A percentile compares a stretch with the other conserved stretches of the same genome.
phyloP scores from a whole-genome alignment of 1,140 invertebrate genomes.

The Scaptomyza graminum region DNA sequence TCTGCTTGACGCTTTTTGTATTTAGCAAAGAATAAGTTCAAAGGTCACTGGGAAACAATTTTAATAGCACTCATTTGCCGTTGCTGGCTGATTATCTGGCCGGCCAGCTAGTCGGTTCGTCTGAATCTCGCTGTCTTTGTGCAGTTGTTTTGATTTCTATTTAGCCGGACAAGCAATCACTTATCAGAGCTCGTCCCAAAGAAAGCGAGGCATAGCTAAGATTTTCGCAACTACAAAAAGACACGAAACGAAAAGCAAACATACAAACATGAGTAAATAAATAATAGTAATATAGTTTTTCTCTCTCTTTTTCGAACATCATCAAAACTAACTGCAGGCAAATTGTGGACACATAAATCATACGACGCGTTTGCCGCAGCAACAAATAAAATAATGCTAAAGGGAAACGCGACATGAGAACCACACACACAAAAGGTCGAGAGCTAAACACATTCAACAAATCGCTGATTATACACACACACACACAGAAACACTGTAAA shows the following conservation, averaged over 20 bases:
- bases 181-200: conserved; percentile 36
- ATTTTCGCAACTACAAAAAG: conserved; percentile 16
- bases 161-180: conserved; percentile 54
- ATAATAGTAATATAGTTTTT: conserved; percentile 36
- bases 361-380: conserved; percentile 38
- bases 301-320: conserved; percentile 21
- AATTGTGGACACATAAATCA: conserved; percentile 59
- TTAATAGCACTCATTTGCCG: conserved; percentile 37
- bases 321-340: conserved; percentile 58
- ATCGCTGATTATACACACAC: conserved; percentile 36
- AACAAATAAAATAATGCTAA: conserved; percentile 9
- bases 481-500: conserved; percentile 20
- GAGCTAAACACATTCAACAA: conserved; percentile 31
- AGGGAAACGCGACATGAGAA: not conserved
- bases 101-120: not conserved
- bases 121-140: conserved; percentile 13
- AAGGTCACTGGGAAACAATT: conserved; percentile 43
- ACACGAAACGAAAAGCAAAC: conserved; percentile 10
- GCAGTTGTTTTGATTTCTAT: conserved; percentile 66
- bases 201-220: conserved; percentile 19
- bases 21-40: conserved; percentile 45
- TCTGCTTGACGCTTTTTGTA: conserved; percentile 1
- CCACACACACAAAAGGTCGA: conserved; percentile 28
- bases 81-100: conserved; percentile 18
- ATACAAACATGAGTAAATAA: conserved; percentile 45